Base-by-base conservation (phyloP, 2,797 vertebrate genomes). In the Anisognathus igniventris region DNA sequence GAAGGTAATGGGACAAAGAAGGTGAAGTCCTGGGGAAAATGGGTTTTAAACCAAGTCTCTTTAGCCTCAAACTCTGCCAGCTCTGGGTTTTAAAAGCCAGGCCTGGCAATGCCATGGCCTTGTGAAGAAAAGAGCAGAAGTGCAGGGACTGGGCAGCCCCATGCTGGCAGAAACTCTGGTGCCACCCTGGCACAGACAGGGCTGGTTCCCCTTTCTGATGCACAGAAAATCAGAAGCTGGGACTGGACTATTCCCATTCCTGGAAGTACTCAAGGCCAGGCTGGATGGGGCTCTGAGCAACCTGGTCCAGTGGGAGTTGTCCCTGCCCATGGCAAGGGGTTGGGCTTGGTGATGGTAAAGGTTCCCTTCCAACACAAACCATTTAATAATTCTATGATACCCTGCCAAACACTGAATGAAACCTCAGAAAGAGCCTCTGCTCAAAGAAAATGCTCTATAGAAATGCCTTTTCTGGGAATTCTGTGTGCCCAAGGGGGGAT, bases 101-200 rank as follows among this genome's bases (percentile, higher is more conserved):
- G 84, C 65, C 60, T 73, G 70, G 56, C 58, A 9, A 4, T 74
- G 88, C 35, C 51, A 6, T 22, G 4, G 5, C 51, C 47, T 50
- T 7, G 4, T 0, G 8, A n/a, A 25, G 75, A 2, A 11, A 61
- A 50, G 80, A 2, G 17, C 39, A n/a, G 50, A 42, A 64, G 50
- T 8, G 42, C 70, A 86, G 70, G 37, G 47, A 9, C 2, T 2
- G 44, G 50, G 61, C 68, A 76, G 47, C 11, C 7, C 2, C 60
- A 31, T 0, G 0, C 6, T 0, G 9, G 48, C 84, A 70, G 39
- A 8, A 54, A 0, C 16, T 10, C 10, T 12, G 2, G 57, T 2
- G 67, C 57, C 64, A 39, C 39, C 50, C 5, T 6, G 54, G 86
- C 73, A 70, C 45, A 9, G 33, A 12, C 19, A 35, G 60, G 23